Base-by-base conservation (phyloP, 2,888 invertebrate species). In the Ophion costatus region DNA sequence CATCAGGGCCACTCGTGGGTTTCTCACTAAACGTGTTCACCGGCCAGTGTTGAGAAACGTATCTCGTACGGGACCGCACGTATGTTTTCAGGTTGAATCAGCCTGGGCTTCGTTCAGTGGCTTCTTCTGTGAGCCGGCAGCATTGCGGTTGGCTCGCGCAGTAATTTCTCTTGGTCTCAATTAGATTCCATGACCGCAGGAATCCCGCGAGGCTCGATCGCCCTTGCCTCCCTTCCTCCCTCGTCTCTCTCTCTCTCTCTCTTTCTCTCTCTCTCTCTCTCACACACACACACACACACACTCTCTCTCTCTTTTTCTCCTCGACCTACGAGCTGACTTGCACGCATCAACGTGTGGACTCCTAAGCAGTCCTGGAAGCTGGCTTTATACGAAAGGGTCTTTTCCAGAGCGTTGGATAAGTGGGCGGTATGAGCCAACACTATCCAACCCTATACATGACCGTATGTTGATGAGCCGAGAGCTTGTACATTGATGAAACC, bases 111-210 rank as follows among this genome's bases (percentile, higher is more conserved):
- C 20, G 59, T 69, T 78, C 66, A 38, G 57, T 75, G 69, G 74
- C 20, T 66, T 67, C 22, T 42, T 57, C 45, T 42, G 22, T 33
- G 56, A 67, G 42, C 69, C 45, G 29, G 38, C 66, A 69, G 51
- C 57, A 76, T 66, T 76, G 42, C 64, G 45, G 59, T 66, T 63
- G 57, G 73, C 80, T 71, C 66, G 76, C 33, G n/a, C 80, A 59
- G 56, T 77, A 77, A 42, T 77, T 77, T 64, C 73, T 78, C 69
- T 78, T 78, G 74, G 81, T 84, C 78, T 81, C 86, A 84, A 87
- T 87, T 86, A 87, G 83, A 87, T 86, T 83, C 85, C 79, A 38
- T 63, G 81, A 85, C 83, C 85, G 63, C 86, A 86, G 85, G 83
- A 83, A 85, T 83, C 57, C 78, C 57, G 24, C 77, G 84, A 76